Percentiles rank a stretch among this genome's conserved stretches.
Evolutionary conservation across 2,888 invertebrate species (phyloP).

Genomic region (Actias luna): DNA sequence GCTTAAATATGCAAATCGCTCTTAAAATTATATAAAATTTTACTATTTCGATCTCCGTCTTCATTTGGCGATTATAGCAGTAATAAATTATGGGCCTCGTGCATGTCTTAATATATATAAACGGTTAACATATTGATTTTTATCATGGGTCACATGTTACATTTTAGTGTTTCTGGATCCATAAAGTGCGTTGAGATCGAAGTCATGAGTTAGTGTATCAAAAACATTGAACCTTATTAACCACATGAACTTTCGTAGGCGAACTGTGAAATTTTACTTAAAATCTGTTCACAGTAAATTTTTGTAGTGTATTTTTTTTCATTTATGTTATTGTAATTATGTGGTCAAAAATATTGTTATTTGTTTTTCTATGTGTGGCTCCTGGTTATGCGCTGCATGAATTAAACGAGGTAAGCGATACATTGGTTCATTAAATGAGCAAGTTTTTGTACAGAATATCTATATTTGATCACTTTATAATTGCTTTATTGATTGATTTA

Average conservation of each 20-base stretch:
- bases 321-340: slow-evolving; percentile 35
- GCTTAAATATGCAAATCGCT: slow-evolving; percentile 36
- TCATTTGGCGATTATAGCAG: neutral
- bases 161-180: slow-evolving; percentile 60
- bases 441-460: neutral
- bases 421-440: slow-evolving; percentile 27
- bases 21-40: neutral
- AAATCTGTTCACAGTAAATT: neutral
- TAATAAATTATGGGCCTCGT: neutral
- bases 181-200: slow-evolving; percentile 62
- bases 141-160: slow-evolving; percentile 22
- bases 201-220: slow-evolving; percentile 73
- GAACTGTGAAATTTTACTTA: slow-evolving; percentile 25
- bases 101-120: neutral
- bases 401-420: slow-evolving; percentile 51
- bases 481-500: neutral
- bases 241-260: slow-evolving; percentile 52
- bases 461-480: slow-evolving; percentile 13
- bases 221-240: slow-evolving; percentile 59
- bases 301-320: slow-evolving; percentile 12
- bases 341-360: slow-evolving; percentile 51
- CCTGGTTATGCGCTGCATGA: slow-evolving; percentile 37
- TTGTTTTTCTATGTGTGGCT: slow-evolving; percentile 37
- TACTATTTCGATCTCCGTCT: neutral
- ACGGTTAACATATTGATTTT: neutral